Evolutionary conservation across 2,797 vertebrate species (phyloP).

Genomic region (Gobionotothen gibberifrons): DNA sequence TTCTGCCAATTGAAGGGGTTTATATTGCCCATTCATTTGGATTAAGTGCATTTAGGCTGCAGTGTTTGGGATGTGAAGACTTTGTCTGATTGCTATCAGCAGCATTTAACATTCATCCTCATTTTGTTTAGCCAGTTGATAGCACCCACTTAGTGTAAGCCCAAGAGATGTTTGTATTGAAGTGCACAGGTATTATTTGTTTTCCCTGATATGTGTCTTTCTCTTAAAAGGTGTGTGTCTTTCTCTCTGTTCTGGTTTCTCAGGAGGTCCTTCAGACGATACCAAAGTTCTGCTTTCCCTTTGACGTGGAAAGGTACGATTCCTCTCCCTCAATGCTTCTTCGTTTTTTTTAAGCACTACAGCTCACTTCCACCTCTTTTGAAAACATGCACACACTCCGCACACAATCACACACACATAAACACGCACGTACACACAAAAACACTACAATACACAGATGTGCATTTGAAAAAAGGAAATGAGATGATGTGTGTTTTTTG

Average conservation of each 20-base stretch:
- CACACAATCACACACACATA: constrained; percentile 21
- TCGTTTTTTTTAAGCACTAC: constrained; percentile 23
- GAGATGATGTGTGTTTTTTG: constrained; percentile 34
- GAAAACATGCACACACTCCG: constrained; percentile 4
- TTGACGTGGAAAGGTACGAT: constrained; percentile 94
- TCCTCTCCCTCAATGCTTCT: constrained; percentile 51
- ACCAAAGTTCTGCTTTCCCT: constrained; percentile 99
- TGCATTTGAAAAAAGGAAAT: constrained; percentile 31
- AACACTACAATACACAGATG: background rate
- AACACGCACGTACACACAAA: background rate
- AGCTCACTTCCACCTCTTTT: constrained; percentile 33
- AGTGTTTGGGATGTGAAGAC: constrained; percentile 66
- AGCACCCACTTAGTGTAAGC: constrained; percentile 58
- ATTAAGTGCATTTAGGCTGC: constrained; percentile 77
- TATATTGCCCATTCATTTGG: constrained; percentile 76
- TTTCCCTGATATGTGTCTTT: constrained; percentile 38
- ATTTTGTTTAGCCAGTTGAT: constrained; percentile 69
- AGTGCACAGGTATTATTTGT: constrained; percentile 51
- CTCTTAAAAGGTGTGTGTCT: constrained; percentile 18
- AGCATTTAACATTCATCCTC: constrained; percentile 76
- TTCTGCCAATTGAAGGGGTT: constrained; percentile 72
- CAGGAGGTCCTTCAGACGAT: constrained; percentile 95
- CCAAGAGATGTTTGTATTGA: constrained; percentile 57
- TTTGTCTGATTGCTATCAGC: constrained; percentile 78
- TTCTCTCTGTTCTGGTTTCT: constrained; percentile 74